These are phyloP conservation scores for Paelopatides confundens DNA, from an alignment of 53 echinoderm and acorn worm species.

Conservation along the genomic window DNA sequence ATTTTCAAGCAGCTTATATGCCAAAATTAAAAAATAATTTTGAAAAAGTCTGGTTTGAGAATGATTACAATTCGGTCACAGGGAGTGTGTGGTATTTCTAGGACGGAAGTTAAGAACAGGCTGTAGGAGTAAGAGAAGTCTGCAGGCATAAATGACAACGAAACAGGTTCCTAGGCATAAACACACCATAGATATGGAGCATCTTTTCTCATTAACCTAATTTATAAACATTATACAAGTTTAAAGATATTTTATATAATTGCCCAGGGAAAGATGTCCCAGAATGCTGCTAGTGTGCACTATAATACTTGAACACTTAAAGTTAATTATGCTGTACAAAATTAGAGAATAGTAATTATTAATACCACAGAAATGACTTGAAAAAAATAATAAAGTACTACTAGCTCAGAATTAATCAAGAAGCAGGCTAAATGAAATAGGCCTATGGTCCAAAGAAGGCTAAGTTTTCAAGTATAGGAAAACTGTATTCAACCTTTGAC, in stretches of 20 bases:
- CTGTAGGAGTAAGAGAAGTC: neutral
- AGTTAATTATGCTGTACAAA: too few species aligned
- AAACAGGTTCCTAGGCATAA: neutral
- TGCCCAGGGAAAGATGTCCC: neutral
- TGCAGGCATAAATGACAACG: neutral
- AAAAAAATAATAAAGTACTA: too few species aligned
- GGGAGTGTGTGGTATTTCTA: neutral
- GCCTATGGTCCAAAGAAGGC: too few species aligned
- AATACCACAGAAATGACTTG: too few species aligned
- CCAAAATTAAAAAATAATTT: neutral
- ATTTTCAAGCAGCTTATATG: neutral
- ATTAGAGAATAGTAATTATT: too few species aligned
- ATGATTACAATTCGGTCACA: neutral
- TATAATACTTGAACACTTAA: too few species aligned
- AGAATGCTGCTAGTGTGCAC: too few species aligned
- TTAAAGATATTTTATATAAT: neutral
- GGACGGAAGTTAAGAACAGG: too few species aligned
- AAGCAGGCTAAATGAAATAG: too few species aligned
- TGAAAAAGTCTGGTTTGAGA: neutral
- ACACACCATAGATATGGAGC: neutral
- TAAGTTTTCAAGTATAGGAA: too few species aligned
- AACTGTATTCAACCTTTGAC: too few species aligned
- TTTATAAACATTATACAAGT: neutral
- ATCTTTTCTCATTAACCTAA: constrained; percentile 3
- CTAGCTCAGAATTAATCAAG: too few species aligned